Conservation (phyloP, 2,113 vertebrate genomes). For the Xenopus borealis region DNA sequence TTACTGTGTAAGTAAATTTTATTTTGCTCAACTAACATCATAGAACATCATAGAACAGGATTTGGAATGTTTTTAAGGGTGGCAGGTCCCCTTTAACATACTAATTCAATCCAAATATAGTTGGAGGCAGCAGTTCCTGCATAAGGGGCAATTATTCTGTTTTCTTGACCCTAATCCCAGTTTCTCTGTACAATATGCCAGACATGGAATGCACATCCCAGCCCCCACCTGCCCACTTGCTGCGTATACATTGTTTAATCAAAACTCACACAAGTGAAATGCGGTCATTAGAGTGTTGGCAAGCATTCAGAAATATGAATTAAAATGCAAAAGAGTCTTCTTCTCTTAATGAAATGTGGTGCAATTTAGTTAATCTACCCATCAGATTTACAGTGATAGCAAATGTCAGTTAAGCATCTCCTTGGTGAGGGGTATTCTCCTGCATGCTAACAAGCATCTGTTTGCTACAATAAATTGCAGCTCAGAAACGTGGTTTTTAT, state of each 20-base stretch:
- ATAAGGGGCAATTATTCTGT: not conserved
- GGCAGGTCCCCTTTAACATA: too few species aligned
- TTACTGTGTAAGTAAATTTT: too few species aligned
- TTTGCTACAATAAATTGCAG: not conserved
- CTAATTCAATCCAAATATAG: not conserved
- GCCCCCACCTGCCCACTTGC: slow-evolving; percentile 11
- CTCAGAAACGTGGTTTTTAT: not conserved
- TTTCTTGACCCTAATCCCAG: not conserved
- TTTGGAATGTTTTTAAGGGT: too few species aligned
- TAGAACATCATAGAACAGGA: too few species aligned
- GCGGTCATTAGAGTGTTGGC: slow-evolving; percentile 26
- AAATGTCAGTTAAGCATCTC: slow-evolving; percentile 31
- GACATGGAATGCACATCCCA: not conserved
- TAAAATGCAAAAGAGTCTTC: slow-evolving; percentile 27
- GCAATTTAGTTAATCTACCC: slow-evolving; percentile 28
- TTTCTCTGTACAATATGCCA: not conserved
- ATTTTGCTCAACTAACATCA: too few species aligned
- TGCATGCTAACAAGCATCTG: slow-evolving; percentile 34
- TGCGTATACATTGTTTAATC: slow-evolving; percentile 29
- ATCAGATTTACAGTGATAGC: slow-evolving; percentile 31
- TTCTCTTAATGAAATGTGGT: slow-evolving; percentile 33
- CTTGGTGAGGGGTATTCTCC: slow-evolving; percentile 20
- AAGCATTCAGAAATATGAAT: slow-evolving; percentile 30
- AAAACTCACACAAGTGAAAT: slow-evolving; percentile 25
- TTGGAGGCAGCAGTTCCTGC: not conserved